Base-by-base conservation (phyloP, 2,888 invertebrate species). In the Autographa pulchrina region DNA sequence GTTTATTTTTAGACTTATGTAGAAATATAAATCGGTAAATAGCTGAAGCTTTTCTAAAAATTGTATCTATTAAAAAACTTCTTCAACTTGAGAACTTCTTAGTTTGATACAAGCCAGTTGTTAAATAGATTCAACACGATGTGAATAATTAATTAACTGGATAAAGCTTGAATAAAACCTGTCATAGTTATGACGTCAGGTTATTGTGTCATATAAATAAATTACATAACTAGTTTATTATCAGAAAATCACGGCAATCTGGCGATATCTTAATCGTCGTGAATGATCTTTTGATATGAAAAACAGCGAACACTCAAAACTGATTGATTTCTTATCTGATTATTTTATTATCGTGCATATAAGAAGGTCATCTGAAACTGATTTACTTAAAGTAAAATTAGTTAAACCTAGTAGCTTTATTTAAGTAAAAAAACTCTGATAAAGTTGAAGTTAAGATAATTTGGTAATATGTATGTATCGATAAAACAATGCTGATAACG, bases 111-210 rank as follows among this genome's bases (percentile, higher is more conserved):
- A 60, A 59, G 60, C 11, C 41, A 65, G 18, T 65, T 59, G 61
- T 31, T 62, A 43, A 74, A 72, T 69, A 70, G 31, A 67, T 74
- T 38, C 68, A 76, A 35, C 67, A 61, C 59, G 65, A 63, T 74
- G 9, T 54, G 68, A 65, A 78, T 74, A 66, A 66, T 66, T 70
- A 64, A 65, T 78, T 61, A 56, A 31, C n/a, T 56, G 52, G 60
- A 65, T 69, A 62, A 67, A 16, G 20, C 38, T 58, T 66, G 62
- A 72, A 65, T 65, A 56, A 61, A 72, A 69, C 43, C 25, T 66
- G 9, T 41, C 60, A 62, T 59, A 65, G 32, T 38, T 8, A 74
- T 69, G 65, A 64, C 38, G 62, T 41, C 82, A 76, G 43, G 25
- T 38, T 62, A 65, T 61, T 65, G 38, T 69, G 20, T 43, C 54